A percentile compares a stretch with the other conserved stretches of the same genome.
Conservation (phyloP, 2,888 invertebrate species). For the Scaptodrosophila latifasciaeformis region DNA sequence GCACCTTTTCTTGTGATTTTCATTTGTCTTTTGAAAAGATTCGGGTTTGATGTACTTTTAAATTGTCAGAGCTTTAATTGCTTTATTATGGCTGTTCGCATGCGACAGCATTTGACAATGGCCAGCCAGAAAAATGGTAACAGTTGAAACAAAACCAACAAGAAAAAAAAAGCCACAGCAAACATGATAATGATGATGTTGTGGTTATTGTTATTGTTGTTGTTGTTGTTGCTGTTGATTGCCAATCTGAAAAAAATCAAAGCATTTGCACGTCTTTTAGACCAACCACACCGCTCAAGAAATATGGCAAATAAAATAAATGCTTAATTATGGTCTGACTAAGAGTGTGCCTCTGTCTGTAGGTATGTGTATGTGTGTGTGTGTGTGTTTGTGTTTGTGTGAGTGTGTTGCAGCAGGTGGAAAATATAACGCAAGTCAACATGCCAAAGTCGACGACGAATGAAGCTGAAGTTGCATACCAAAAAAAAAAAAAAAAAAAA, state of each 20-base stretch:
- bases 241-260: slow-evolving; percentile 54
- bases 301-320: slow-evolving; percentile 70
- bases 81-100: slow-evolving; percentile 58
- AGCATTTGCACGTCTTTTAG: slow-evolving; percentile 37
- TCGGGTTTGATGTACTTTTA: slow-evolving; percentile 60
- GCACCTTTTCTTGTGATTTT: too few species aligned
- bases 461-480: slow-evolving; percentile 17
- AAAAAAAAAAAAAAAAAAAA: slow-evolving; percentile 6
- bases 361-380: neutral
- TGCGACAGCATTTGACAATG: slow-evolving; percentile 58
- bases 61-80: slow-evolving; percentile 52
- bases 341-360: slow-evolving; percentile 23
- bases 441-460: slow-evolving; percentile 31
- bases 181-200: slow-evolving; percentile 36
- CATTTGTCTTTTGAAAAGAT: too few species aligned
- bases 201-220: too few species aligned
- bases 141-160: slow-evolving; percentile 2
- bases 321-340: slow-evolving; percentile 62
- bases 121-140: too few species aligned
- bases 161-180: slow-evolving; percentile 13
- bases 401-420: slow-evolving; percentile 48
- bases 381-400: too few species aligned
- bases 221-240: too few species aligned
- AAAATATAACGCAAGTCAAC: slow-evolving; percentile 67
- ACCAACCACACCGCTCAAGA: slow-evolving; percentile 31